Evolutionary conservation across 2,113 vertebrate species (phyloP), one percentile per base, ranked within the genome.

Genomic region (Epinephelus moara): DNA sequence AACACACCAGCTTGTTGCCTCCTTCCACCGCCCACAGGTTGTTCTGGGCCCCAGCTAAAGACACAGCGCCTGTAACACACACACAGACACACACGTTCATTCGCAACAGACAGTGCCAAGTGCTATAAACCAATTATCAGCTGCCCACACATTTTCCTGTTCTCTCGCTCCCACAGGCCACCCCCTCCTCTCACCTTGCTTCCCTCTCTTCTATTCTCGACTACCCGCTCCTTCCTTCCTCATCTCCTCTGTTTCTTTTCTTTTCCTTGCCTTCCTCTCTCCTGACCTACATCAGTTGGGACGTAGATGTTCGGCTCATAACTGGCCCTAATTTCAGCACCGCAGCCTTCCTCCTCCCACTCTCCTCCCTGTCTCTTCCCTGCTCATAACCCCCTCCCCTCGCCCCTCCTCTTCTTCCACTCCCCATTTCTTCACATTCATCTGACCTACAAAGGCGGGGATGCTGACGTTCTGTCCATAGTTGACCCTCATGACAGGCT

Each of bases 11-110:
- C 85, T 97, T 99, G 90, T 99, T 99, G 56, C 98, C 98, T 86
- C 98, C 98, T 93, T 99, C 98, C 72, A 99, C 97, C 0, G 98
- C 96, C 98, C 98, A 99, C 69, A 97, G 95, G 94, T 96, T 98
- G 91, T 97, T 96, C 88, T 99, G 98, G 17, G 96, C 97, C 23
- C 98, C 97, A 0, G 96, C 98, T 84, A 99, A 93, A 0, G 97
- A 98, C 94, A 99, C 97, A 55, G 98, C 98, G 30, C 98, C 98
- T 99, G 88, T 53, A 70, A 86, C 40, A 85, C 70, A 72, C 45
- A 79, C 45, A 71, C 53, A 70, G 40, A 42, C 78, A 73, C 66
- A 52, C 72, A 84, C 15, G 4, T 53, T 42, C 37, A 59, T 19
- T 53, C 49, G 67, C 75, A 85, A 61, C 49, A 89, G 64, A 87